Evolutionary conservation across 2,797 vertebrate genomes (phyloP).

Genomic region (Gambelia wislizenii): DNA sequence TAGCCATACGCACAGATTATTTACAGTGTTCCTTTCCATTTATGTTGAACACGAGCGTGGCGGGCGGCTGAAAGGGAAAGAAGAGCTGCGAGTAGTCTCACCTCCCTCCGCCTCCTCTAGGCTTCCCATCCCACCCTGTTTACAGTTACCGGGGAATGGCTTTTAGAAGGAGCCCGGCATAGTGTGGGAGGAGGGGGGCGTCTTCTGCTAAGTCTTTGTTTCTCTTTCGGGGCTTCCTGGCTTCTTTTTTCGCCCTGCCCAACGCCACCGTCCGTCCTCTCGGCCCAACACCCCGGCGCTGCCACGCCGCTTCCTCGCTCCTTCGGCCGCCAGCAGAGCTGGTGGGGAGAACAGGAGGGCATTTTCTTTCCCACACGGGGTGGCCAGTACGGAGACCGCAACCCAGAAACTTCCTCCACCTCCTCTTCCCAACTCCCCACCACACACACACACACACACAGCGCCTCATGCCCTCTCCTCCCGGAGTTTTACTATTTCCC

Average conservation of each 20-base stretch:
- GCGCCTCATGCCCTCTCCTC: conserved; percentile 28
- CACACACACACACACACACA: too few relatives aligned
- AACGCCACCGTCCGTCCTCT: too few relatives aligned
- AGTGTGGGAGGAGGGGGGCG: not conserved
- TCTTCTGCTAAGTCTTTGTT: not conserved
- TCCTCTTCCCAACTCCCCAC: not conserved
- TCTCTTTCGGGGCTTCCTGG: rapidly evolving
- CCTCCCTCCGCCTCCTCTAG: rapidly evolving
- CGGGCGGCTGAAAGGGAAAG: not conserved
- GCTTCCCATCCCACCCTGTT: not conserved
- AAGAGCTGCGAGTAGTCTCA: rapidly evolving
- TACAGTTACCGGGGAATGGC: not conserved
- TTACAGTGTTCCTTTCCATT: not conserved
- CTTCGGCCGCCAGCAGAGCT: not conserved
- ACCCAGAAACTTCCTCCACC: conserved; percentile 4
- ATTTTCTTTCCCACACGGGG: not conserved
- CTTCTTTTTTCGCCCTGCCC: too few relatives aligned
- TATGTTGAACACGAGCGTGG: not conserved
- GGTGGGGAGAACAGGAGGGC: not conserved
- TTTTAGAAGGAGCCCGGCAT: not conserved
- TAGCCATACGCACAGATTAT: not conserved
- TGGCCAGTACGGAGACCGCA: conserved; percentile 9
- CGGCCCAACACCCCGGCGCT: not conserved
- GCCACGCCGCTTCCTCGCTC: too few relatives aligned
- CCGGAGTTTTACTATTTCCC: conserved; percentile 12